Percentiles rank a stretch among this genome's conserved stretches.
These are phyloP conservation scores for Noctua janthina DNA, from an alignment of 2,888 invertebrate species.

Conservation along the genomic window DNA sequence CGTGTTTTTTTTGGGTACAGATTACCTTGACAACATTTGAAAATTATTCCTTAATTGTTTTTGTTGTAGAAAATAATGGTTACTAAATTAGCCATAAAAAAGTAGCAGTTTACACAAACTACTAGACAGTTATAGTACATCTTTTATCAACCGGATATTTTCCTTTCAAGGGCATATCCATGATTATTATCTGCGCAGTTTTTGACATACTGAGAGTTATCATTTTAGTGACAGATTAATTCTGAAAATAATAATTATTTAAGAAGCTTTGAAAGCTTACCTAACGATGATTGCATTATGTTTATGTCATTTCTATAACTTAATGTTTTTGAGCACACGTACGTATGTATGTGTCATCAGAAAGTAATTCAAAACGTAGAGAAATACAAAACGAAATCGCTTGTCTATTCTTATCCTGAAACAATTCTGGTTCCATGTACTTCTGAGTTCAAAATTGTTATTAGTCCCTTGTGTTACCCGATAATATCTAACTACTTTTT, in stretches of 20 bases:
- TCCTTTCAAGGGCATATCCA: neutral
- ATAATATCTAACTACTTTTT: slow-evolving; percentile 33
- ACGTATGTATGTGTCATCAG: neutral
- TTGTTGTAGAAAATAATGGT: too few relatives aligned
- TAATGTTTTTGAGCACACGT: neutral
- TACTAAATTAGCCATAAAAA: too few relatives aligned
- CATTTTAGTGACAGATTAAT: neutral
- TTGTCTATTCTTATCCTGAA: neutral
- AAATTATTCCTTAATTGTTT: too few relatives aligned
- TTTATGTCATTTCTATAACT: neutral
- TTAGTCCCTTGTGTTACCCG: neutral
- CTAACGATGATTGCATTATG: neutral
- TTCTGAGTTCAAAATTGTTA: slow-evolving; percentile 12
- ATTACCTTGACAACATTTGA: too few relatives aligned
- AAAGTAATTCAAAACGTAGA: neutral
- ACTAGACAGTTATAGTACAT: too few relatives aligned
- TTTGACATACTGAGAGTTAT: neutral
- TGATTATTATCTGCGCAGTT: neutral
- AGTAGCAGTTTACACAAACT: too few relatives aligned
- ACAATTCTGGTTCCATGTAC: neutral
- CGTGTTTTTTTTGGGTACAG: too few relatives aligned
- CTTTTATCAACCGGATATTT: neutral
- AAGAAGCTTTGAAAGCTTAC: neutral
- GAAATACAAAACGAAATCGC: slow-evolving; percentile 2
- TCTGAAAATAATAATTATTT: neutral